Base-by-base conservation (phyloP, 2,113 vertebrate species). In the Platysternon megacephalum region DNA sequence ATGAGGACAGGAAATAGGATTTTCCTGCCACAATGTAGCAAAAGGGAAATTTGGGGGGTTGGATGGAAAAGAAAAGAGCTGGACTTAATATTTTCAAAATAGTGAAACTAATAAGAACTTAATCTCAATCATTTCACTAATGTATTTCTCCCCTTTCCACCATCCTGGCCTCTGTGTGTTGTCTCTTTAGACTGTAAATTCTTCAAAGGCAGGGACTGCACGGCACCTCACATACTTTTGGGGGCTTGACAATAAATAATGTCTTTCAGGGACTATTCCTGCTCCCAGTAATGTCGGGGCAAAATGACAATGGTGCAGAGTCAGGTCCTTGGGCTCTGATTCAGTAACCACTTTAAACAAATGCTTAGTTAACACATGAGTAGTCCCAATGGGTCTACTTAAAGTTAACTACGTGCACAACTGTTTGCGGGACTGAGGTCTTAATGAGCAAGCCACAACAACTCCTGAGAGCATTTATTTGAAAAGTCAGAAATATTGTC, bases 401-500 rank as follows among this genome's bases (percentile, higher is more conserved):
- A 74, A 42, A 22, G 39, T 44, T 44, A 7, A 44, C 9, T 76
- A 76, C 3, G 11, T 19, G 61, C 61, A 65, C 61, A 65, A 65
- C n/a, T 42, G 39, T 44, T 76, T 24, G 10, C 21, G 7, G 39
- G 39, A 44, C 72, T 76, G 39, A 76, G 22, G 35, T 21, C n/a
- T 74, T 76, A 76, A 76, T 76, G 14, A 58, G 65, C 39, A 86
- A 76, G 28, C 22, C 52, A 87, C 86, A 79, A 13, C 46, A 84
- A 76, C 42, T 35, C 5, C 9, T 81, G 24, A 26, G 12, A 84
- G 16, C 89, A 26, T 92, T 44, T 55, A 39, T 90, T 85, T 85
- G 81, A 85, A 96, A 87, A 94, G 79, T 83, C 22, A 91, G 53
- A 91, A 87, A 65, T 65, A 17, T 46, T 55, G 42, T 76, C 26